Evolutionary conservation across 2,113 vertebrate genomes (phyloP).

Genomic region (Hemiscyllium ocellatum): DNA sequence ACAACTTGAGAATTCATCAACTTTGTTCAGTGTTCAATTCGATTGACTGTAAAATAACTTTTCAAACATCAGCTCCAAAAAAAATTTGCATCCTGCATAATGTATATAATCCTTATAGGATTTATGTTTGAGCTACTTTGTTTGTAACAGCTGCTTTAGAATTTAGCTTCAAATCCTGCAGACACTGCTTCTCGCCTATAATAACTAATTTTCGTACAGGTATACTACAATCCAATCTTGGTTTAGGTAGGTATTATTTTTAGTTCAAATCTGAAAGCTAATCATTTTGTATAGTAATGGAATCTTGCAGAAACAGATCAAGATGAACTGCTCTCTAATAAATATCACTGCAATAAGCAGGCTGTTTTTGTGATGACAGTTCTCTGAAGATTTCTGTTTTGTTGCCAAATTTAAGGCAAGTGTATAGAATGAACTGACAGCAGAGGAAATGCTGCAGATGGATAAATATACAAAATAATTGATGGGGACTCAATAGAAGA

Average conservation of each 20-base stretch:
- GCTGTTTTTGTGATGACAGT: not conserved
- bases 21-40: not conserved
- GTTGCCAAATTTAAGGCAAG: slow-evolving; percentile 1
- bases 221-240: not conserved
- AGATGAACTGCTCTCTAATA: not conserved
- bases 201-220: not conserved
- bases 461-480: slow-evolving; percentile 25
- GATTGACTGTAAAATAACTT: not conserved
- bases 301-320: slow-evolving; percentile 22
- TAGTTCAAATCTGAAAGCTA: not conserved
- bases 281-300: not conserved
- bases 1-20: not conserved
- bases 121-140: not conserved
- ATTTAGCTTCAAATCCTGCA: not conserved
- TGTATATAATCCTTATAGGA: too few relatives aligned
- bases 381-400: not conserved
- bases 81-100: not conserved
- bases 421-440: not conserved
- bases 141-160: not conserved
- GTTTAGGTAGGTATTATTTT: not conserved
- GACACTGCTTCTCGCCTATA: not conserved
- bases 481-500: not conserved
- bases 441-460: not conserved
- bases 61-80: not conserved
- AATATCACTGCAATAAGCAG: slow-evolving; percentile 19